Evolutionary conservation across 2,888 invertebrate species (phyloP), one percentile per base, ranked within the genome.

Genomic region (Lycia hirtaria): DNA sequence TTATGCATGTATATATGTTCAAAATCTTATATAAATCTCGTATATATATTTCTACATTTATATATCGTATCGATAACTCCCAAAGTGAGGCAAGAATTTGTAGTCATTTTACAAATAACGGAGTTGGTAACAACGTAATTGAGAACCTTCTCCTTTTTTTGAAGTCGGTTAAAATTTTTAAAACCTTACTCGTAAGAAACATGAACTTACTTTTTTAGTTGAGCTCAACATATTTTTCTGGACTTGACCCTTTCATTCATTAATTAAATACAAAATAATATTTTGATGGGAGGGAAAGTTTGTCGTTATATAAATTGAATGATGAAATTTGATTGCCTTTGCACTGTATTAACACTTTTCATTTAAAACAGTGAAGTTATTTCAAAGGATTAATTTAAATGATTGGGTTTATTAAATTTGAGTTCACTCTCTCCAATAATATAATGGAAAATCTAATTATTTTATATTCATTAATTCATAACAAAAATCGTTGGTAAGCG

Each of bases 321-420:
- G 5, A 41, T 41, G 10, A 41, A 41, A 44, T n/a, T 14, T 12
- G n/a, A n/a, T 6, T 26, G 15, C 44, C 30, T 28, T 60, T 1
- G 10, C 35, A 32, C 4, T 41, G 32, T 43, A 5, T n/a, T 6
- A 22, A 47, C 41, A 1, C 9, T 24, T 52, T 24, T 22, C 24
- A 50, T 37, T 49, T 20, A 24, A 40, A 47, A 48, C 24, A 15
- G 51, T 24, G 26, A 41, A 51, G 33, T 33, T 15, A 50, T 41
- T 51, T 47, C 14, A 35, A 26, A 52, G 41, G 37, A 45, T 45
- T 41, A 33, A 43, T 37, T 59, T 45, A 51, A 54, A 37, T 32
- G 10, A 22, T 30, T 44, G 28, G 6, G 14, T 26, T 38, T n/a
- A 30, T 41, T 32, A n/a, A 38, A 48, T 37, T 26, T 19, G 24